Conservation (phyloP, 1,140 invertebrate genomes). For the Lepidurus couesii region DNA sequence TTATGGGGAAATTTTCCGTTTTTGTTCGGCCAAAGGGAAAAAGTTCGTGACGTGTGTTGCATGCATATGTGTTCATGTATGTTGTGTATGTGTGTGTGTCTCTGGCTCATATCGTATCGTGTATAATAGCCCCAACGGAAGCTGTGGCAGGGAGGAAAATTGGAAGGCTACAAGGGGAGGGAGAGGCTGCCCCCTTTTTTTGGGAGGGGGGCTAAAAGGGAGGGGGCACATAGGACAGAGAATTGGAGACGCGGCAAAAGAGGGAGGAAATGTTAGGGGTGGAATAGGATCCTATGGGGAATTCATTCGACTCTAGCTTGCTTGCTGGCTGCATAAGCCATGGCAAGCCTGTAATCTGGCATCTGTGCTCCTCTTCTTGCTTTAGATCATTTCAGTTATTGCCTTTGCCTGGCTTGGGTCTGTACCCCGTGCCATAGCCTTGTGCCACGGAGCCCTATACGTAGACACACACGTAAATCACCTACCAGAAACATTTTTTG, state of each 20-base stretch:
- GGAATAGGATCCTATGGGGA: conserved; percentile 13
- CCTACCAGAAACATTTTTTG: too few species aligned
- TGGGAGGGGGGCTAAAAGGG: not conserved
- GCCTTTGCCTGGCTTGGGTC: not conserved
- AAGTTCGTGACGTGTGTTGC: conserved; percentile 5
- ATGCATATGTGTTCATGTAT: not conserved
- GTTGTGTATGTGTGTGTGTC: not conserved
- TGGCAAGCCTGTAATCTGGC: not conserved
- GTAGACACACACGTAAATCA: not conserved
- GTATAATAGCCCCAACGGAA: conserved; percentile 17
- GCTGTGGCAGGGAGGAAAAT: conserved; percentile 20
- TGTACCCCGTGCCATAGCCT: not conserved
- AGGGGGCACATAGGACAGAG: not conserved
- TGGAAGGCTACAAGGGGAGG: not conserved
- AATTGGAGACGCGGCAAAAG: conserved; percentile 16
- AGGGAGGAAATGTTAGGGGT: conserved; percentile 14
- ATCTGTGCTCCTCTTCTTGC: not conserved
- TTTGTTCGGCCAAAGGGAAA: too few species aligned
- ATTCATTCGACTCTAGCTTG: conserved; percentile 5
- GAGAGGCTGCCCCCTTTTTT: not conserved
- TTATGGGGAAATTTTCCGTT: too few species aligned
- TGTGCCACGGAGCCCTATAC: not conserved
- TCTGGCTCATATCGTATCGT: not conserved
- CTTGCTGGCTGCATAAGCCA: not conserved
- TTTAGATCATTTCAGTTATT: not conserved